Base-by-base conservation (phyloP, 2,888 invertebrate species). In the Idaea dimidiata region DNA sequence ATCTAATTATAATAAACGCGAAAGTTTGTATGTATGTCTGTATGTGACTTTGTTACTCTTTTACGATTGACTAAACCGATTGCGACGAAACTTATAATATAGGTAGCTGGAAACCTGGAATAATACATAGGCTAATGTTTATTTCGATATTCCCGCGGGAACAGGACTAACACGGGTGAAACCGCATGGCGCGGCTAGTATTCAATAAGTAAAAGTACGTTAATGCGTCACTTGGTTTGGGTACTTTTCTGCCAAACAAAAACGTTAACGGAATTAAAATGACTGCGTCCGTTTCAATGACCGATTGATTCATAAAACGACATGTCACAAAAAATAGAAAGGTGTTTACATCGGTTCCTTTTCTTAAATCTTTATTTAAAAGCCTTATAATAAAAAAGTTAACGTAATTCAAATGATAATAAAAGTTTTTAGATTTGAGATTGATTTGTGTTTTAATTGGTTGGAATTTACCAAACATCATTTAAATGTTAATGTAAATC, bases 271-370 rank as follows among this genome's bases (percentile, higher is more conserved):
- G 43, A 43, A 8, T 43, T 43, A 43, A 43, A 43, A 43, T 43
- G 43, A 53, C 18, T 65, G 61, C 58, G 68, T 70, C 70, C 67
- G 67, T 65, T 62, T 67, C 65, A 65, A 62, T 58, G 65, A 65
- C 64, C 67, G 64, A 55, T 57, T 61, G 31, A 62, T 62, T 62
- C 66, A 43, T 32, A 24, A 24, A 24, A 24, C 24, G 24, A 3
- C 1, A 61, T 33, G 54, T 61, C 16, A 64, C 58, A 64, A 65
- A 66, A 66, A 65, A 59, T 31, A 59, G n/a, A 17, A 54, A 58
- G 59, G 53, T 54, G 33, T 8, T 43, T 43, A 43, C 24, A 24
- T 24, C 24, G 54, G 3, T 54, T 65, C 58, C 57, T 53, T 10
- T 61, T 58, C 57, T 54, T 31, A 55, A 54, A 31, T 60, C 17